phyloP scores from a whole-genome alignment of 2,888 invertebrate species.

The Drosophila ochracea region DNA sequence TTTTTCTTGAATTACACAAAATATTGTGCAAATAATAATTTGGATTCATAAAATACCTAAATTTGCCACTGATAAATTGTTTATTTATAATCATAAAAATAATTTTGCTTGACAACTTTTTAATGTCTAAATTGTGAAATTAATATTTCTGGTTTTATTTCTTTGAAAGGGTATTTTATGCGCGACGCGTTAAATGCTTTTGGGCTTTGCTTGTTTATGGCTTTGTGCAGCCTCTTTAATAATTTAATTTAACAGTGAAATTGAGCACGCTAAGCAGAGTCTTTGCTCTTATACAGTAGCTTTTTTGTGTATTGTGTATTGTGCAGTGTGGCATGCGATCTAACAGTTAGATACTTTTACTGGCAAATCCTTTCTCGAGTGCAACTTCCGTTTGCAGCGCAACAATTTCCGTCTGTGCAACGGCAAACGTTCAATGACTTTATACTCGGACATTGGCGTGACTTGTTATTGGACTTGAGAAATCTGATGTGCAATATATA shows the following conservation, averaged over 20 bases:
- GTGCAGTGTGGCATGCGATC: conserved; percentile 54
- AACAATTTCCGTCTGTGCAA: conserved; percentile 56
- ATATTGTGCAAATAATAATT: neutral
- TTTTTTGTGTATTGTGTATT: neutral
- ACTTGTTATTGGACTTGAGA: conserved; percentile 56
- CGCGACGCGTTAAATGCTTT: neutral
- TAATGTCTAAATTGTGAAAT: neutral
- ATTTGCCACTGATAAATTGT: neutral
- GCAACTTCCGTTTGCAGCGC: conserved; percentile 26
- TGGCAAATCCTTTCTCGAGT: conserved; percentile 56
- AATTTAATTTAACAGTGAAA: conserved; percentile 66
- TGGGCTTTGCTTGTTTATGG: neutral
- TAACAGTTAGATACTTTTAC: conserved; percentile 61
- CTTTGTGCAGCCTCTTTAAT: conserved; percentile 56
- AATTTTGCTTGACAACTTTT: neutral
- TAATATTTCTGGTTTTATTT: neutral
- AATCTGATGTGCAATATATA: conserved; percentile 44
- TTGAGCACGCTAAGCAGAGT: conserved; percentile 54
- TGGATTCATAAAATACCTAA: neutral
- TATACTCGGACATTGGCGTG: conserved; percentile 61
- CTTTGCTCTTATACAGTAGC: conserved; percentile 35
- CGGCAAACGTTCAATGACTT: conserved; percentile 66
- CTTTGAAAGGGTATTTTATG: neutral
- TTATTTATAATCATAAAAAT: neutral
- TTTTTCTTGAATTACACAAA: neutral